Base-by-base conservation (phyloP, 2,797 vertebrate genomes). In the Chelon auratus region DNA sequence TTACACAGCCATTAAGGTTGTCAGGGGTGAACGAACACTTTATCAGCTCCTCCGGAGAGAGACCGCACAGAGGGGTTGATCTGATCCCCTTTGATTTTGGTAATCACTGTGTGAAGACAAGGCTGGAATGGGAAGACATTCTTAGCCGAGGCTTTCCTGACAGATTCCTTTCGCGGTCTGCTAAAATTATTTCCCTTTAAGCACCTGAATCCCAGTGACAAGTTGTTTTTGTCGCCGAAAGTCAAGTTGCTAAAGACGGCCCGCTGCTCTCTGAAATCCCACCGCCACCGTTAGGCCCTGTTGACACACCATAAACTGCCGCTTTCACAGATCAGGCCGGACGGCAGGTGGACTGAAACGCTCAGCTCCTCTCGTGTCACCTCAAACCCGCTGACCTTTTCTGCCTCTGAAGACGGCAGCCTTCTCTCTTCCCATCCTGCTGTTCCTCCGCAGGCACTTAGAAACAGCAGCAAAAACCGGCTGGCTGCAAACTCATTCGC, bases 21-120 rank as follows among this genome's bases (percentile, higher is more conserved):
- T 79, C 68, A 71, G 60, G 83, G 84, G 62, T 76, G 84, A 86
- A 59, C 10, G 60, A 78, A 81, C 43, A 36, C 84, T 90, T 87
- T 86, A 86, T 86, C 87, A 83, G 78, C 83, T 77, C 72, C 67
- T 70, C 83, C 1, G 55, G 67, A 80, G 67, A 81, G 59, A 24
- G 8, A 55, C 69, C n/a, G 9, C 65, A 43, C 63, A 65, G 75
- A 82, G 62, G 22, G 47, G 58, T 68, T 85, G 83, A 89, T 87
- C 68, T 86, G 83, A 89, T 87, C 88, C 75, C 22, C 68, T 83
- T 75, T 81, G 70, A 78, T 79, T 91, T 77, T 67, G 62, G 26
- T 80, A 85, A 87, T 86, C 72, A 51, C 69, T 79, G 75, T 82
- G 72, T 82, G 77, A 85, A 82, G 82, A 77, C 63, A 53, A 52